Evolutionary conservation across 2,797 vertebrate species (phyloP), one percentile per base, ranked within the genome.

Genomic region (Pipistrellus nathusii): DNA sequence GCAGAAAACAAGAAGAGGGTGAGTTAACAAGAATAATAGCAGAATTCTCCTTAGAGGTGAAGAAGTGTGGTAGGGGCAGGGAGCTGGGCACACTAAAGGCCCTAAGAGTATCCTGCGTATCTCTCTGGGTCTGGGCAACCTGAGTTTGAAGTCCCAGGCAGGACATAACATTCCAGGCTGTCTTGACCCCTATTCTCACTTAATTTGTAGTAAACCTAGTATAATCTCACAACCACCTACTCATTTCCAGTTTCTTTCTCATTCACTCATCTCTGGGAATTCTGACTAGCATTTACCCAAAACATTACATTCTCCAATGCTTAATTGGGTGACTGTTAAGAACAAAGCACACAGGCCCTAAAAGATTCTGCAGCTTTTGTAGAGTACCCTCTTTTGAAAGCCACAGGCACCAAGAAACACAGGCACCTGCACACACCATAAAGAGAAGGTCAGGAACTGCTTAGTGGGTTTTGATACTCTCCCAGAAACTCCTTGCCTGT

Each of bases 1-100:
- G 71, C 10, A 12, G 27, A 44, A 69, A 64, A 11, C 18, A 14
- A 38, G 10, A 7, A 3, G 44, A 12, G 2, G 14, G 4, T 11
- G 59, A 48, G 59, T 7, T 21, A 7, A 6, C 6, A 8, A 0
- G 0, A 25, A 25, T 3, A 8, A 12, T 0, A 0, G 25, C 5
- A 4, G 18, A 27, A 3, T 27, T n/a, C 51, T n/a, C 23, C 10
- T 1, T 3, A n/a, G 35, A 48, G 27, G 20, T 1, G 1, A 77
- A 35, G 53, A 3, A 2, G n/a, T 3, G 6, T 1, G 4, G 12
- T 11, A n/a, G 59, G 46, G 32, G n/a, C 3, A 8, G 10, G 32
- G 48, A 4, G 4, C 8, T 2, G 1, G 23, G 44, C 5, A 32
- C 1, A 10, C 0, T 0, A 8, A 15, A 15, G 35, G 8, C 25